Conservation (phyloP, 2,888 invertebrate species). For the Leptinotarsa rubiginosa region DNA sequence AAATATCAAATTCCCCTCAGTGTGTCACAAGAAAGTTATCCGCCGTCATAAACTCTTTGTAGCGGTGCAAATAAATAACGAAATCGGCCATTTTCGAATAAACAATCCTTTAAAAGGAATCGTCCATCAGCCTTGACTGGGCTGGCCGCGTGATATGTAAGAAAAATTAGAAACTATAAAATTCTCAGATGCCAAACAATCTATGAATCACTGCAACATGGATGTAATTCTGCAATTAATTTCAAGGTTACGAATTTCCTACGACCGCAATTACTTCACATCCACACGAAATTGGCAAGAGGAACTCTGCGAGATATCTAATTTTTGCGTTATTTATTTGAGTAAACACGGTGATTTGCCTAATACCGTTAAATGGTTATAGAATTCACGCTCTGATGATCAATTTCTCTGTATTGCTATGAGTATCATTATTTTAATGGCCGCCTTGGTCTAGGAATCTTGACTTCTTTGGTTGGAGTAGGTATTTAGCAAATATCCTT, state of each 20-base stretch:
- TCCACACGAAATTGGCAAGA: constrained; percentile 41
- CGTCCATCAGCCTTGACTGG: constrained; percentile 47
- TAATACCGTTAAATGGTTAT: constrained; percentile 40
- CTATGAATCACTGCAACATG: constrained; percentile 56
- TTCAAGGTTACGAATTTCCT: constrained; percentile 61
- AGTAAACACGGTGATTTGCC: constrained; percentile 39
- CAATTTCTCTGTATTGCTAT: constrained; percentile 39
- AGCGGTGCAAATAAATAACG: constrained; percentile 31
- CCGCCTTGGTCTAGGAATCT: constrained; percentile 28
- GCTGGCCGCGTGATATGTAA: constrained; percentile 45
- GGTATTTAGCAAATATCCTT: no score
- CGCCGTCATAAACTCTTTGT: constrained; percentile 7
- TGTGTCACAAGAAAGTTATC: constrained; percentile 5
- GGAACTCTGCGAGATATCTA: constrained; percentile 35
- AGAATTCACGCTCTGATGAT: constrained; percentile 40
- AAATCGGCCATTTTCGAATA: constrained; percentile 39
- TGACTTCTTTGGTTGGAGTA: neutral
- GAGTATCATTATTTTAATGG: constrained; percentile 39
- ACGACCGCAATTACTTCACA: constrained; percentile 54
- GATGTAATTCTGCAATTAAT: constrained; percentile 59
- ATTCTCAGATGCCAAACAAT: constrained; percentile 60
- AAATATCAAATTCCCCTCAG: neutral
- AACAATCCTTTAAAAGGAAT: constrained; percentile 46
- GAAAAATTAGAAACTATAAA: constrained; percentile 60
- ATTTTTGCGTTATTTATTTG: constrained; percentile 33